phyloP scores from a whole-genome alignment of 2,113 vertebrate genomes.

The Illadopsis cleaveri region DNA sequence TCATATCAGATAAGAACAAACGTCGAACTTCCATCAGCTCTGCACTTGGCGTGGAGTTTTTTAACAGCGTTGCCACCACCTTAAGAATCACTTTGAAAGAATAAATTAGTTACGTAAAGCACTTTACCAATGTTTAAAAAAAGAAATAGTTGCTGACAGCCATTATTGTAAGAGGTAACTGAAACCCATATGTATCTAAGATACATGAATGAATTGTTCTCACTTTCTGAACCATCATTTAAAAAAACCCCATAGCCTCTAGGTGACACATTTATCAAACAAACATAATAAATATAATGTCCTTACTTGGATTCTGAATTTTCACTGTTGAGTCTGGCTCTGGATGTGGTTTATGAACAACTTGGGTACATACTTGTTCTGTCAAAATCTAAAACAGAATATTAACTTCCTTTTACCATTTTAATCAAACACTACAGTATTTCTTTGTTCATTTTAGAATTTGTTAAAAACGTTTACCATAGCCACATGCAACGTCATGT shows the following conservation, averaged over 20 bases:
- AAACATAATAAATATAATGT: not conserved
- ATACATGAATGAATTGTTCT: not conserved
- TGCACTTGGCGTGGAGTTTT: slow-evolving; percentile 94
- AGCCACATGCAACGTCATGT: not conserved
- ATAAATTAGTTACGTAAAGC: slow-evolving; percentile 21
- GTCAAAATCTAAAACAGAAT: slow-evolving; percentile 89
- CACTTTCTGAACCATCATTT: not conserved
- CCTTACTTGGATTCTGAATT: slow-evolving; percentile 99
- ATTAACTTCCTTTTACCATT: not conserved
- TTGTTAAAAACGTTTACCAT: not conserved
- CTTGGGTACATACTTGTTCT: slow-evolving; percentile 98
- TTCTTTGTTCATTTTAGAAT: not conserved
- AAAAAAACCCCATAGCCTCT: not conserved
- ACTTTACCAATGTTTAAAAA: not conserved
- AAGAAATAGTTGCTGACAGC: not conserved
- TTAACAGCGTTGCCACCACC: slow-evolving; percentile 95
- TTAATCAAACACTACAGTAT: not conserved
- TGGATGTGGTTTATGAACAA: slow-evolving; percentile 97
- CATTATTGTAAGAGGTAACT: not conserved
- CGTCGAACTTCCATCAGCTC: slow-evolving; percentile 98
- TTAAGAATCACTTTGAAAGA: slow-evolving; percentile 93
- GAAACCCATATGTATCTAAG: not conserved
- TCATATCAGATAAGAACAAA: slow-evolving; percentile 98
- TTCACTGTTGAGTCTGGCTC: slow-evolving; percentile 99
- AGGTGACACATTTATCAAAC: not conserved